Conservation (phyloP, 2,888 invertebrate genomes). For the Busseola fusca region DNA sequence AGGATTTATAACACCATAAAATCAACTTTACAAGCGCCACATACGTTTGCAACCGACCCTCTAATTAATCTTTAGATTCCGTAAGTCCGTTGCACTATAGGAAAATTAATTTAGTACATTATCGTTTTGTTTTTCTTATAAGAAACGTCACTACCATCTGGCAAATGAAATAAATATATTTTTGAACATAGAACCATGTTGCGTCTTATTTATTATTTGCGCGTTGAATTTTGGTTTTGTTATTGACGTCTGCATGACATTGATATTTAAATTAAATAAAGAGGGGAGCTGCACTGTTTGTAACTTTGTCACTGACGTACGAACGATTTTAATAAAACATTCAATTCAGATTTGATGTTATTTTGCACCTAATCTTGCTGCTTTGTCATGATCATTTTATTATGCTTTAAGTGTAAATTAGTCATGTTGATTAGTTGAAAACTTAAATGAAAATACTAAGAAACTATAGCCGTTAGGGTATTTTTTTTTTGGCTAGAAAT, state of each 20-base stretch:
- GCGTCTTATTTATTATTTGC: conserved; percentile 1
- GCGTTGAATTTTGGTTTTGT: conserved; percentile 7
- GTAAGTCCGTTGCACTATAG: background rate
- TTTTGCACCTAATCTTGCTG: conserved; percentile 14
- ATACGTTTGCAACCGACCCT: too few relatives aligned
- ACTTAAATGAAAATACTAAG: conserved; percentile 15
- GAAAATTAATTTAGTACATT: background rate
- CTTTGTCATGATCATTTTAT: conserved; percentile 3
- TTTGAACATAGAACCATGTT: background rate
- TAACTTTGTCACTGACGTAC: background rate
- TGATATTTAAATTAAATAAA: background rate
- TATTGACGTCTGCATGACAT: conserved; percentile 2
- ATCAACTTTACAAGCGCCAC: background rate
- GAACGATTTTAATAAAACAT: background rate
- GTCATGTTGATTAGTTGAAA: conserved; percentile 18
- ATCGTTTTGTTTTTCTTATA: background rate
- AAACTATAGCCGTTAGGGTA: conserved; percentile 5
- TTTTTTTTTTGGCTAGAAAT: conserved; percentile 21
- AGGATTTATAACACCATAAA: background rate
- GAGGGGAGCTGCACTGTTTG: background rate
- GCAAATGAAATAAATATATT: background rate
- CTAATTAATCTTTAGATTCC: background rate
- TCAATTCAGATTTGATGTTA: background rate
- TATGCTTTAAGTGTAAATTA: conserved; percentile 4
- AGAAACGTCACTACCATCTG: background rate